Evolutionary conservation across 2,113 vertebrate genomes (phyloP), one percentile per base, ranked within the genome.

Genomic region (Neogale vison): DNA sequence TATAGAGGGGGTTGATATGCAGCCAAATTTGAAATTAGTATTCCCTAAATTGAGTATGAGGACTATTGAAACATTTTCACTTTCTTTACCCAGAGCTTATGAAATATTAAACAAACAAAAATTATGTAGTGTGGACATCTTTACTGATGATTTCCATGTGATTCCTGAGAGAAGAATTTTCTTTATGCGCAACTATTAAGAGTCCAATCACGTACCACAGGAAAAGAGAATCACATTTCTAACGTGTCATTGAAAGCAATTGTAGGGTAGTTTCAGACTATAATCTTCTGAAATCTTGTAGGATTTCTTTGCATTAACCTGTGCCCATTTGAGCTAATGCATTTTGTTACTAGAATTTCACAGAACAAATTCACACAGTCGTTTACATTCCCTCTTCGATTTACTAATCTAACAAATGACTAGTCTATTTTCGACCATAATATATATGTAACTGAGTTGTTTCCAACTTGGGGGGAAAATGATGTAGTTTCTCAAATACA

Each of bases 271-370:
- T 94, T 98, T 97, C 71, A 95, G 26, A 18, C 77, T 93, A 63
- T 89, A 93, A 94, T 97, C 84, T 94, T 95, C 14, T 92, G n/a
- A 59, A 96, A 84, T 4, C 3, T 36, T 82, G 52, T 15, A 95
- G 65, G 11, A 87, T 84, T 97, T 92, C 45, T 97, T 97, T 96
- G 63, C 77, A 89, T 97, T 97, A 91, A 36, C 97, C 91, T 85
- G 15, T 80, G 39, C 14, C 42, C 39, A 26, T 95, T 57, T 96
- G 69, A 97, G 89, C 14, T 4, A 72, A 96, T 61, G 21, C 15
- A 90, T 94, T 98, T 97, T 97, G 95, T 91, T 97, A 82, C 90
- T 39, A 61, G 17, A 52, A 91, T 96, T 97, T 97, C 63, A 96
- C 12, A 93, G 55, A 92, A 61, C 14, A 95, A 34, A 96, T 97